Evolutionary conservation across 2,888 invertebrate species (phyloP).

Genomic region (Drosophila ustulata): DNA sequence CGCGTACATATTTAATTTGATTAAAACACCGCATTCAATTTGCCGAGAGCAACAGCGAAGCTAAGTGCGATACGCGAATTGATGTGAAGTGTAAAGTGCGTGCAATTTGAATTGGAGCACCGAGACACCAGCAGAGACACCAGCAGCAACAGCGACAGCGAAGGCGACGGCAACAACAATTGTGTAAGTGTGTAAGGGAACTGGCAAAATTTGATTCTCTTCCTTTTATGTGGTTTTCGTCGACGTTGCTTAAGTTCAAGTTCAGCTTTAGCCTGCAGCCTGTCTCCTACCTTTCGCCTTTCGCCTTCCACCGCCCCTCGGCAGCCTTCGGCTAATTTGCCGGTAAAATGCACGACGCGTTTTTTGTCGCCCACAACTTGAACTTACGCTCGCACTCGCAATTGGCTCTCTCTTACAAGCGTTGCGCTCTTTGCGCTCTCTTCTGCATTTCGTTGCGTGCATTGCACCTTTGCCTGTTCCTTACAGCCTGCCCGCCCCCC

Average conservation of each 20-base stretch:
- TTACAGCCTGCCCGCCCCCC: constrained; percentile 26
- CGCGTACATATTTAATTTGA: constrained; percentile 29
- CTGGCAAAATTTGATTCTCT: constrained; percentile 13
- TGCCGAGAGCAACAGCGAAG: constrained; percentile 44
- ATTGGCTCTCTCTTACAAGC: constrained; percentile 11
- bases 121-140: constrained; percentile 20
- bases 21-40: constrained; percentile 49
- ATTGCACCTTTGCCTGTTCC: constrained; percentile 71
- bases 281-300: no score
- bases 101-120: constrained; percentile 59
- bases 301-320: neutral
- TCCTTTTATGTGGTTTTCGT: constrained; percentile 16
- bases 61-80: constrained; percentile 68
- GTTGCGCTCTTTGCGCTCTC: constrained; percentile 20
- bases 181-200: constrained; percentile 27
- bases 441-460: constrained; percentile 69
- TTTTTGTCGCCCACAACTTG: constrained; percentile 56
- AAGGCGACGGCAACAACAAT: constrained; percentile 6
- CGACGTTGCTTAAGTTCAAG: constrained; percentile 59
- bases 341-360: constrained; percentile 47
- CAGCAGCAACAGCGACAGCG: constrained; percentile 14
- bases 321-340: constrained; percentile 41
- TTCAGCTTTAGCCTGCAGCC: constrained; percentile 39
- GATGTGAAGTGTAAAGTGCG: constrained; percentile 52
- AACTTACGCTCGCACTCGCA: constrained; percentile 43